Evolutionary conservation across 2,797 vertebrate species (phyloP).

Genomic region (Ataeniobius toweri): DNA sequence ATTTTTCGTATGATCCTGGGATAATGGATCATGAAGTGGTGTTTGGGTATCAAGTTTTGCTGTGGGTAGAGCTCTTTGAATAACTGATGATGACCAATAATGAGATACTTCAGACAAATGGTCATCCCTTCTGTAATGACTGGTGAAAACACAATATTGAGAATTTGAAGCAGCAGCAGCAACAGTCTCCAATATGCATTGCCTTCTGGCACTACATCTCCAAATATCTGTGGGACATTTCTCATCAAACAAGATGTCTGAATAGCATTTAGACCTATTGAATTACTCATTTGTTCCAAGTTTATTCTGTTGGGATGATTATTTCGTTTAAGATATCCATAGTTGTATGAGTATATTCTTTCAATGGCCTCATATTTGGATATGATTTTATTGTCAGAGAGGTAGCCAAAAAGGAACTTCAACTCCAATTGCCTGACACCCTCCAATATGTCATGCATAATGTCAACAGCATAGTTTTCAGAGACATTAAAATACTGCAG

Average conservation of each 20-base stretch:
- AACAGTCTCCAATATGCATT: background rate
- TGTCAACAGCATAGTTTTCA: conserved; percentile 11
- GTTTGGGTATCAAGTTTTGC: background rate
- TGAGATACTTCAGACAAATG: background rate
- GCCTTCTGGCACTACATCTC: background rate
- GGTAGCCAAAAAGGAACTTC: conserved; percentile 20
- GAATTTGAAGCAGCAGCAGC: too few relatives aligned
- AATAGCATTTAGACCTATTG: background rate
- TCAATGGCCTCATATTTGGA: conserved; percentile 19
- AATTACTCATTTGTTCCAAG: background rate
- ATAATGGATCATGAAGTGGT: background rate
- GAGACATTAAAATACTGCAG: conserved; percentile 20
- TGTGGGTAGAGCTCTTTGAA: background rate
- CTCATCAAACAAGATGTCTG: background rate
- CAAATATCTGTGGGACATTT: background rate
- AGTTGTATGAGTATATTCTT: conserved; percentile 16
- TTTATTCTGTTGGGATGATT: background rate
- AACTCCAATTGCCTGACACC: conserved; percentile 13
- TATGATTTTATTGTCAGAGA: conserved; percentile 20
- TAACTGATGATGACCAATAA: background rate
- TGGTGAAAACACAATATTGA: too few relatives aligned
- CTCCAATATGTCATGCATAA: conserved; percentile 24
- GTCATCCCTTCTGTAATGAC: too few relatives aligned
- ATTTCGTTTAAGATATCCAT: background rate
- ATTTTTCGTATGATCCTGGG: background rate